phyloP scores from a whole-genome alignment of 1,140 invertebrate species.

The Listronotus bonariensis region DNA sequence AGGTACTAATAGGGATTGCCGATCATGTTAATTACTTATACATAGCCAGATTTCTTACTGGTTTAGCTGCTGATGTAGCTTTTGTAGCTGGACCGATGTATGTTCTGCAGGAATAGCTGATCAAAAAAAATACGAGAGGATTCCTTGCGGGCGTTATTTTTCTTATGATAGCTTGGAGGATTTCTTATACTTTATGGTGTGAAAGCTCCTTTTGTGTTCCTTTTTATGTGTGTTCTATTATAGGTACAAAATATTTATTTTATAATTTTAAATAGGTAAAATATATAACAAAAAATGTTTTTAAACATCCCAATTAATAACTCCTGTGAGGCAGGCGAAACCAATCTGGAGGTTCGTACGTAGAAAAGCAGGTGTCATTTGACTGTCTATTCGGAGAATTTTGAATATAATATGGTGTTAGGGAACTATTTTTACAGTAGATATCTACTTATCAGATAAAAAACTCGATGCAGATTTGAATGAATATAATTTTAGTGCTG shows the following conservation, averaged over 20 bases:
- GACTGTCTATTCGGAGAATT: too few relatives aligned
- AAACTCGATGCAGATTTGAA: too few relatives aligned
- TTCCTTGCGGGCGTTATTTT: constrained; percentile 44
- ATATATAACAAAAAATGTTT: too few relatives aligned
- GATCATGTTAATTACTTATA: constrained; percentile 45
- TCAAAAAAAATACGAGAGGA: constrained; percentile 45
- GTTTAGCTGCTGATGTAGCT: constrained; percentile 43
- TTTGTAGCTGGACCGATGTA: constrained; percentile 48
- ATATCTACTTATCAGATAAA: too few relatives aligned
- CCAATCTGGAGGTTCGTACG: too few relatives aligned
- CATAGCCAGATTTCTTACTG: constrained; percentile 55
- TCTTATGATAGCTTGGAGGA: constrained; percentile 44
- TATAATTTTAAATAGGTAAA: not conserved
- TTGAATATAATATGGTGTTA: too few relatives aligned
- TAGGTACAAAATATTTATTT: constrained; percentile 28
- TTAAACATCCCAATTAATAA: too few relatives aligned
- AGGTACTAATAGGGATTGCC: constrained; percentile 57
- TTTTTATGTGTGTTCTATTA: constrained; percentile 36
- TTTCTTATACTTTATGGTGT: constrained; percentile 42
- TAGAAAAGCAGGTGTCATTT: too few relatives aligned
- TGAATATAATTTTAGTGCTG: too few relatives aligned
- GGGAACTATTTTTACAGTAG: too few relatives aligned
- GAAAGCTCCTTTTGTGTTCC: constrained; percentile 40
- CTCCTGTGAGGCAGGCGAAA: too few relatives aligned
- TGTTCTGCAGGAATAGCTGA: constrained; percentile 48